A percentile compares a stretch with the other conserved stretches of the same genome.
These are phyloP conservation scores for Eucidaris tribuloides DNA, from an alignment of 35 echinoderm and acorn worm genomes.

Conservation along the genomic window DNA sequence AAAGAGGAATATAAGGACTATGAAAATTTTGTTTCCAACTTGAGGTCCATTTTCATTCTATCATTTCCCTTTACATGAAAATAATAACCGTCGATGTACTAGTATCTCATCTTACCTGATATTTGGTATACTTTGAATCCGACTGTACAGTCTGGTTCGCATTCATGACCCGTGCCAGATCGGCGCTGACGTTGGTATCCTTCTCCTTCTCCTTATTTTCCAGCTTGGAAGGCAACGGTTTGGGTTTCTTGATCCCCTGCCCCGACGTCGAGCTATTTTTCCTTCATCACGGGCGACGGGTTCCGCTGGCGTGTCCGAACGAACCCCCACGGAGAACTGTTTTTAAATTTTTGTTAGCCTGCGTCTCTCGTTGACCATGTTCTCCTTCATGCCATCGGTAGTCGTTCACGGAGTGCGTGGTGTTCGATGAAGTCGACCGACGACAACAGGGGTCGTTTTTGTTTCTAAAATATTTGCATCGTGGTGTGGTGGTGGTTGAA, in stretches of 20 bases:
- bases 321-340: constrained; percentile 56
- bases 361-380: constrained; percentile 90
- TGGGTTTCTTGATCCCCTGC: constrained; percentile 46
- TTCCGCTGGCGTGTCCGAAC: constrained; percentile 30
- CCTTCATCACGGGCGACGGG: background rate
- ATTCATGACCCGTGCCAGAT: constrained; percentile 29
- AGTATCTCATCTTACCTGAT: too few relatives aligned
- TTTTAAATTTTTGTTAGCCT: constrained; percentile 81
- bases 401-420: constrained; percentile 76
- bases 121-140: constrained; percentile 12
- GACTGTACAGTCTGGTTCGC: background rate
- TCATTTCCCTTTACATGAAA: too few relatives aligned
- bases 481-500: background rate
- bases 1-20: too few relatives aligned
- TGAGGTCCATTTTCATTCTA: too few relatives aligned
- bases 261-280: constrained; percentile 57
- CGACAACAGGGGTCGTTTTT: constrained; percentile 43
- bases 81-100: too few relatives aligned
- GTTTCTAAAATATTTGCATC: constrained; percentile 74
- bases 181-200: constrained; percentile 57
- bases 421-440: background rate
- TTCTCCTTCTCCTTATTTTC: constrained; percentile 98
- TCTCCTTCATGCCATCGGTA: constrained; percentile 79
- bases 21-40: too few relatives aligned
- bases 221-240: constrained; percentile 71